Percentiles rank a stretch among this genome's conserved stretches.
Conservation (phyloP, 2,113 vertebrate genomes). For the Tonatia bakeri region DNA sequence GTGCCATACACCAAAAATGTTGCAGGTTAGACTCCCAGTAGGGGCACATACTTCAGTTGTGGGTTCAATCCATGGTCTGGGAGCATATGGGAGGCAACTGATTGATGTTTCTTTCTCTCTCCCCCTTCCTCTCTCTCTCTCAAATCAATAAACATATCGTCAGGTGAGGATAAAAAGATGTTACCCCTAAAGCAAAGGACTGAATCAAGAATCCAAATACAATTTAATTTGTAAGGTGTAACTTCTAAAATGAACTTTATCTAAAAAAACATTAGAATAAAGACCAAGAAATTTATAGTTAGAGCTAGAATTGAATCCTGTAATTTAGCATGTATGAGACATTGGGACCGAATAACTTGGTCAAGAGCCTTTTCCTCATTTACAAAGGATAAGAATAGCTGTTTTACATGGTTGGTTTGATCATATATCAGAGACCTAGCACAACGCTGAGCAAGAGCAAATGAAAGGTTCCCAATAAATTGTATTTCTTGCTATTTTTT, state of each 20-base stretch:
- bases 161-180: not conserved
- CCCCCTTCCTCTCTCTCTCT: no score
- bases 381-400: not conserved
- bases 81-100: no score
- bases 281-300: not conserved
- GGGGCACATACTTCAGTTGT: no score
- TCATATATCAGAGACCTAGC: not conserved
- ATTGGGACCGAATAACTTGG: not conserved
- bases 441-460: not conserved
- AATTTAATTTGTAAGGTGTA: not conserved
- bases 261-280: not conserved
- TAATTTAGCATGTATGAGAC: not conserved
- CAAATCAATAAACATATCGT: no score
- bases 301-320: not conserved
- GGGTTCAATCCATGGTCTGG: no score
- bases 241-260: constrained; percentile 28
- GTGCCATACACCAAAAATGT: no score
- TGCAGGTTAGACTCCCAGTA: no score
- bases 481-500: not conserved
- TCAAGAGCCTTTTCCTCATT: not conserved
- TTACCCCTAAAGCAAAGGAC: not conserved
- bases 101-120: no score
- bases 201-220: not conserved
- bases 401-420: not conserved
- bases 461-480: not conserved